These are phyloP conservation scores for Erethizon dorsatum DNA, from an alignment of 2,797 vertebrate genomes.

Conservation along the genomic window DNA sequence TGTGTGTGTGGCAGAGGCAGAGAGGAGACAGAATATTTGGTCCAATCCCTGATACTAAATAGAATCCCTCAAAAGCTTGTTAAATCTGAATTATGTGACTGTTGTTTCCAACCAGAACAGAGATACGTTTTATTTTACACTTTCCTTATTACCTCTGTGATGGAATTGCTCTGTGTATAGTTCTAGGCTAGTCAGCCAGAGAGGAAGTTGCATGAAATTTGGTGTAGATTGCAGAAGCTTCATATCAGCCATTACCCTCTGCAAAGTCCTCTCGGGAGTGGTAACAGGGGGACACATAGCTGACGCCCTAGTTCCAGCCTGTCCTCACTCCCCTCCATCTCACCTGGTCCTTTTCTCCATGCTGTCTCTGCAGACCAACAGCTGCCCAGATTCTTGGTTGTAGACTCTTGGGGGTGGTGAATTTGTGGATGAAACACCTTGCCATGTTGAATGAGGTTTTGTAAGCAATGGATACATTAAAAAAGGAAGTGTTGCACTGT, in stretches of 20 bases:
- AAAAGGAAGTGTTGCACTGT: neutral
- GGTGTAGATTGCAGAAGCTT: neutral
- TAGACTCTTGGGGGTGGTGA: too few species aligned
- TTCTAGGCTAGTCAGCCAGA: neutral
- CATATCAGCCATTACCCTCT: neutral
- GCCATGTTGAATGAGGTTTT: neutral
- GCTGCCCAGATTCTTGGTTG: neutral
- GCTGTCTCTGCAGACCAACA: neutral
- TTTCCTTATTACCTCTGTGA: neutral
- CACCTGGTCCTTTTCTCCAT: neutral
- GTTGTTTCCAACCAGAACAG: constrained; percentile 11
- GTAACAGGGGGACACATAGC: neutral
- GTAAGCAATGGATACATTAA: neutral
- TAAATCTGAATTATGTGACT: neutral
- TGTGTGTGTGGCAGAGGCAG: too few species aligned
- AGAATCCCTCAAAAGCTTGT: neutral
- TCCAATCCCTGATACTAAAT: neutral
- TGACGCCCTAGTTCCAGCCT: neutral
- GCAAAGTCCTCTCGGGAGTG: neutral
- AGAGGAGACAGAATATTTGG: neutral
- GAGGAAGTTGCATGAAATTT: too few species aligned
- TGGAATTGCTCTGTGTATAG: neutral
- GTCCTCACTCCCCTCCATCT: neutral
- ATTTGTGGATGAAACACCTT: neutral
- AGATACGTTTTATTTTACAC: neutral